phyloP scores from a whole-genome alignment of 1,140 invertebrate species.

The Penaeus indicus region DNA sequence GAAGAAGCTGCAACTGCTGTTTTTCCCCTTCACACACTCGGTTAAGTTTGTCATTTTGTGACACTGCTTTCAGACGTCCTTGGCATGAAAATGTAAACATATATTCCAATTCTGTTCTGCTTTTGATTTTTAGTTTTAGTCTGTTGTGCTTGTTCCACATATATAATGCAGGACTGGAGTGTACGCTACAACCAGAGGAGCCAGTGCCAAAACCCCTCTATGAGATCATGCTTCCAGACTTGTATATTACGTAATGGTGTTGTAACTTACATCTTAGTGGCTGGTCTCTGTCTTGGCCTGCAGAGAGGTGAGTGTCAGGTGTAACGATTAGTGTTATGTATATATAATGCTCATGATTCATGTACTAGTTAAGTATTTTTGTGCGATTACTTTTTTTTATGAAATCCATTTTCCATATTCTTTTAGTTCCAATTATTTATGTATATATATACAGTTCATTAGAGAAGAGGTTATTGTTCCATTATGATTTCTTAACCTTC shows the following conservation, averaged over 20 bases:
- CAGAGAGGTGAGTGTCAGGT: conserved; percentile 73
- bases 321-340: neutral
- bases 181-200: conserved; percentile 87
- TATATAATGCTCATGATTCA: neutral
- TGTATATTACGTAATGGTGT: conserved; percentile 99
- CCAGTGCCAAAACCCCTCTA: conserved; percentile 93
- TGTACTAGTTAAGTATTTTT: neutral
- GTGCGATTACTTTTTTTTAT: no score
- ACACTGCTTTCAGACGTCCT: conserved; percentile 6
- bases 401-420: no score
- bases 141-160: conserved; percentile 4
- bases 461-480: no score
- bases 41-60: conserved; percentile 75
- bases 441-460: no score
- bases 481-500: no score
- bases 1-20: conserved; percentile 88
- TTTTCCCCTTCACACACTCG: conserved; percentile 95
- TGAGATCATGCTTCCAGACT: conserved; percentile 98
- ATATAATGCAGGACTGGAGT: conserved; percentile 89
- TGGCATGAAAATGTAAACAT: conserved; percentile 12
- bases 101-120: conserved; percentile 37
- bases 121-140: conserved; percentile 47
- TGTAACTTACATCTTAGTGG: conserved; percentile 93
- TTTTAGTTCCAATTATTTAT: no score
- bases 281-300: conserved; percentile 88